These are phyloP conservation scores for Synergus japonicus DNA, from an alignment of 2,888 invertebrate species.

Conservation along the genomic window DNA sequence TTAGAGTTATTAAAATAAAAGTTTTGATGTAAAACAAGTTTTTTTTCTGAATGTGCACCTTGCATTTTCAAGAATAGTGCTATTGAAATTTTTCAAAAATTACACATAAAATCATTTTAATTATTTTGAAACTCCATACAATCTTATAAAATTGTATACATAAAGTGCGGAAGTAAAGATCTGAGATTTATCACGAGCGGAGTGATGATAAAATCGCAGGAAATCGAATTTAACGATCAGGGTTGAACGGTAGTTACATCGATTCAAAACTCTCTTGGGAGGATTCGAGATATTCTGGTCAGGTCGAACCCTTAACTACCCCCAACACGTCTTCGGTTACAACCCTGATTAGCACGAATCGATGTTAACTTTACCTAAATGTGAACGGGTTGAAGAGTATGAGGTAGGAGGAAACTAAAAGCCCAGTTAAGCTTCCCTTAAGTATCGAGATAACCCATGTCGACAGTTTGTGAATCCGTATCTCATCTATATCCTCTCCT, in stretches of 20 bases:
- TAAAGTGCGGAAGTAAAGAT: not conserved
- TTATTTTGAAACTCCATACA: too few relatives aligned
- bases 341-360: constrained; percentile 39
- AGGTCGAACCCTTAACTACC: constrained; percentile 25
- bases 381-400: not conserved
- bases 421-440: constrained; percentile 4
- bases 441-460: constrained; percentile 27
- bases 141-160: too few relatives aligned
- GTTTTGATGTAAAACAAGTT: too few relatives aligned
- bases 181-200: not conserved
- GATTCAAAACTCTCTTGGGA: not conserved
- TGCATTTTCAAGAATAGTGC: too few relatives aligned
- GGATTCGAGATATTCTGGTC: constrained; percentile 36
- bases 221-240: constrained; percentile 11
- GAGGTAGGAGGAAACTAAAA: not conserved
- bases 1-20: too few relatives aligned
- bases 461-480: constrained; percentile 1
- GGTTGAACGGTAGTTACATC: constrained; percentile 22
- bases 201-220: constrained; percentile 13
- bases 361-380: constrained; percentile 19
- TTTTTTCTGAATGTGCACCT: too few relatives aligned
- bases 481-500: not conserved
- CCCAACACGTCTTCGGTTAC: constrained; percentile 34
- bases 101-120: too few relatives aligned
- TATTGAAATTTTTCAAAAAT: too few relatives aligned